Percentiles rank a stretch among this genome's conserved stretches.
These are phyloP conservation scores for Exephanes ischioxanthus DNA, from an alignment of 2,888 invertebrate genomes.

Conservation along the genomic window DNA sequence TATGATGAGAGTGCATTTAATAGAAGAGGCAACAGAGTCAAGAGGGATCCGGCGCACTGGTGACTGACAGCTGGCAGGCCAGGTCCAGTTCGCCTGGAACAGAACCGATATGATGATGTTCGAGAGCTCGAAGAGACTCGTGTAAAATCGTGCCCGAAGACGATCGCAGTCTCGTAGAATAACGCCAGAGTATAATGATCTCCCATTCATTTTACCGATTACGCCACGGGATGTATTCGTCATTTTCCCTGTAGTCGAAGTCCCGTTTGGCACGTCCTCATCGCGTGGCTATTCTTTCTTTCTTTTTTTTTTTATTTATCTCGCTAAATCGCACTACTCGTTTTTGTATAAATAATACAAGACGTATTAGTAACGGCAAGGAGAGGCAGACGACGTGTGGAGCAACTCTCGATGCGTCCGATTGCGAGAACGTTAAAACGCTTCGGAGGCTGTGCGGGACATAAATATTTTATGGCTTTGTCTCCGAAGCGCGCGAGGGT, in stretches of 20 bases:
- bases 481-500: conserved; percentile 35
- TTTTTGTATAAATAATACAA: conserved; percentile 27
- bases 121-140: conserved; percentile 28
- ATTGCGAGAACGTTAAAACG: conserved; percentile 15
- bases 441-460: conserved; percentile 12
- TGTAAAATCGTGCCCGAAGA: conserved; percentile 1
- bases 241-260: conserved; percentile 10
- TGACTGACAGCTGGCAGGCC: conserved; percentile 66
- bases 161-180: conserved; percentile 33
- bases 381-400: neutral
- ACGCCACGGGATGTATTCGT: conserved; percentile 26
- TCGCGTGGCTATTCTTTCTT: conserved; percentile 12
- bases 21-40: conserved; percentile 57
- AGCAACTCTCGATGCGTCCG: conserved; percentile 8
- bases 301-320: neutral
- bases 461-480: conserved; percentile 64
- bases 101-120: conserved; percentile 22
- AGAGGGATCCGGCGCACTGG: conserved; percentile 51
- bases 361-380: conserved; percentile 12
- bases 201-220: conserved; percentile 37
- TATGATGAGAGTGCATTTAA: conserved; percentile 65
- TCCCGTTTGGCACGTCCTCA: conserved; percentile 10
- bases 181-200: neutral
- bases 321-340: neutral
- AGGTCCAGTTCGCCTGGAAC: conserved; percentile 56